Base-by-base conservation (phyloP, 1,140 invertebrate genomes). In the Pseudoatta argentina region DNA sequence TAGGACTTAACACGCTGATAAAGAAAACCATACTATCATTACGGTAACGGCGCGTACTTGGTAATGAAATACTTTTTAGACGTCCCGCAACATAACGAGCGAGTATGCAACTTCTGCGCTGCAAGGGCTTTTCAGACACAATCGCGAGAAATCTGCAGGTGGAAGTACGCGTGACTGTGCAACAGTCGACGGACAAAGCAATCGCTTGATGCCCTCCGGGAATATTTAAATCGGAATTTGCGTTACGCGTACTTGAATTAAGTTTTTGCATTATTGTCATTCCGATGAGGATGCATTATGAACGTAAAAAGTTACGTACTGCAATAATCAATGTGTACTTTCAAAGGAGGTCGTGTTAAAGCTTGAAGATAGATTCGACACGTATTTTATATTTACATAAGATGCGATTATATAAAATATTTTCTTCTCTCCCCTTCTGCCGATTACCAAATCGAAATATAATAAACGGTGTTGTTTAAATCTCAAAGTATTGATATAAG, bases 1-100 rank as follows among this genome's bases (percentile, higher is more conserved):
- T 34, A 48, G 34, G 16, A 63, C 44, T 59, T 55, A 66, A 24
- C 18, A 55, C 78, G 61, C 75, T 86, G 89, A 90, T 89, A 89
- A 90, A 89, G 88, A 90, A 90, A 90, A 87, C 88, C 79, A 39
- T 69, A 72, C 44, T 85, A 75, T 86, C 78, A 88, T 57, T 73
- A 83, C 57, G 55, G 77, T 89, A 89, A 89, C 53, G 88, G 67
- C 85, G 51, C 85, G 88, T 69, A 59, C 79, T n/a, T 53, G 67
- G 67, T 61, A 83, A 83, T 75, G 79, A 83, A 83, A 83, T 75
- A 83, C 39, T 83, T 83, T 83, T 83, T 75, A 73, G 69, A 73
- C 55, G 27, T 21, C 12, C 67, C 79, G 24, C 79, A 44, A 55
- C 55, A 30, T 83, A 83, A 75, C 69, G 79, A 73, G 72, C 55